Base-by-base conservation (phyloP, 92 coral and sea anemone genomes). In the Epizoanthus rinbou region DNA sequence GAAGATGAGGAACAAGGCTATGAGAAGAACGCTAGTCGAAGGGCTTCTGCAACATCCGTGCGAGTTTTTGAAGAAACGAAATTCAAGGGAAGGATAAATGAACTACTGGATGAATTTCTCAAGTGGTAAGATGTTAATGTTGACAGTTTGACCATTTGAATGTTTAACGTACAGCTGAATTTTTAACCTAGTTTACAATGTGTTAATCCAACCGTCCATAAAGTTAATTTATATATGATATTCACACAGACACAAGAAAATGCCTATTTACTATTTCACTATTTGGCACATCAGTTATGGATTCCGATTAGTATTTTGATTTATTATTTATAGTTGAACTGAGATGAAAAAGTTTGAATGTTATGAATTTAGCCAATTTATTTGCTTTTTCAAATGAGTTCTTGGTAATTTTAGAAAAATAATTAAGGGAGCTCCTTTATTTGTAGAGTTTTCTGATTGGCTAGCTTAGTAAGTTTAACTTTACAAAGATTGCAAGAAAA, bases 51-150 rank as follows among this genome's bases (percentile, higher is more conserved):
- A 41, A 64, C 90, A 3, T 94, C 98, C 47, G 78, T 89, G 39
- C 81, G 91, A 73, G 86, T 81, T 41, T 94, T 84, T 74, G 98
- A 91, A 50, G 97, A 94, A 64, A 89, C 94, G 19, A 91, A 90
- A 81, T 92, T 90, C 69, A 91, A 94, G 69, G 89, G 86, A 64
- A 75, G 76, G 59, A 70, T 96, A 73, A 96, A 94, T 70, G 98
- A 92, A 45, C 83, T 96, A 14, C 89, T 94, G 15, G 99, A 96
- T 52, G 98, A 92, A 75, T 93, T 91, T 76, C 79, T 96, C 22
- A 92, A 90, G 84, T 96, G 99, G 99, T 94, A 86, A 84, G 97
- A 56, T 82, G 43, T 37, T 37, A 2, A 11, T 50, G 54, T 58
- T 24, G 13, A 13, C 17, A 41, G 14, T 10, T 72, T 72, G 13